These are phyloP conservation scores for Semnornis frantzii DNA, from an alignment of 2,113 vertebrate species.

Conservation along the genomic window DNA sequence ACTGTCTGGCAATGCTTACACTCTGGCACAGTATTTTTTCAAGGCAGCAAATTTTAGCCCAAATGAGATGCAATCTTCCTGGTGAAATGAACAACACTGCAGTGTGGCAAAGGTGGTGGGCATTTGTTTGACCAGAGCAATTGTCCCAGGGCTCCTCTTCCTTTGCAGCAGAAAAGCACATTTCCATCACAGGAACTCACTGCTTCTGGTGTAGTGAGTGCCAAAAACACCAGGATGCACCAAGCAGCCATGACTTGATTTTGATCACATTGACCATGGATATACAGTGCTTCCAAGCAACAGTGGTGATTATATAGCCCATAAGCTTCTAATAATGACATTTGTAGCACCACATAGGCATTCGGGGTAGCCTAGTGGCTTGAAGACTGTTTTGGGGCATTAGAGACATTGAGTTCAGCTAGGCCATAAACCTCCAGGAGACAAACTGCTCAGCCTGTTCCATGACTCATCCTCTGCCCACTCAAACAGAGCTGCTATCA, in stretches of 20 bases:
- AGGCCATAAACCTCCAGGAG: neutral
- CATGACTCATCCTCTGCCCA: neutral
- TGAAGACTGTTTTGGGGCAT: neutral
- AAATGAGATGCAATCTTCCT: neutral
- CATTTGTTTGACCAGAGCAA: neutral
- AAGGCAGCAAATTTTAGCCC: neutral
- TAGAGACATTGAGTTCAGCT: neutral
- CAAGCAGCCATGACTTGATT: neutral
- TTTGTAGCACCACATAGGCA: neutral
- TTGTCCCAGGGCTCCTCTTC: neutral
- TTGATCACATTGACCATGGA: neutral
- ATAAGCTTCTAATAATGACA: neutral
- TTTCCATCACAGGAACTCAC: neutral
- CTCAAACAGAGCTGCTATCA: neutral
- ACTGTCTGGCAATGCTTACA: rapidly evolving
- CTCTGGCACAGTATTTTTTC: rapidly evolving
- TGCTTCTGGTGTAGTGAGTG: rapidly evolving
- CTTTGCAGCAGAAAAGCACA: rapidly evolving
- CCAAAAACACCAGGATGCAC: neutral
- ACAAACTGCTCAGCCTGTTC: neutral
- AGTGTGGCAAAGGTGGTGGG: neutral
- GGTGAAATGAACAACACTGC: rapidly evolving
- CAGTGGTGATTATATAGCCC: neutral
- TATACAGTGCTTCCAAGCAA: neutral
- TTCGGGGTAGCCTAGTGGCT: neutral